Base-by-base conservation (phyloP, 2,888 invertebrate species). In the Oscheius sp. region DNA sequence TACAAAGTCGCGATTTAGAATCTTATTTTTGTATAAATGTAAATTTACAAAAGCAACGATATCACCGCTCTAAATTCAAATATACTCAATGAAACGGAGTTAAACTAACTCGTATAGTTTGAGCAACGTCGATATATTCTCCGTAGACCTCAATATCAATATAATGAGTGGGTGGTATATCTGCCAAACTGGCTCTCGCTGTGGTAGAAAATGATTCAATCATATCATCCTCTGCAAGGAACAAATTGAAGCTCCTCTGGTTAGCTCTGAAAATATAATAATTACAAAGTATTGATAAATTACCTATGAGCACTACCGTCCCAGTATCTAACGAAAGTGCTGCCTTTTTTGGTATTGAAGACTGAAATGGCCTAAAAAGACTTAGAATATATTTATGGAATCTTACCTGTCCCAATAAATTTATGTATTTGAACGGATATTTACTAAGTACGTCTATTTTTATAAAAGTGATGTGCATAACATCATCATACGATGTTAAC, bases 121-220 rank as follows among this genome's bases (percentile, higher is more conserved):
- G 25, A 52, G 29, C 52, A 5, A 6, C n/a, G n/a, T 23, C 16
- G 9, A 35, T 29, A 27, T 27, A 52, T 29, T 49, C 52, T 49
- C 66, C 66, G 25, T 66, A 66, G n/a, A 66, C 29, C 9, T 16
- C 9, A 5, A 66, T 66, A 66, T 66, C 66, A n/a, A 52, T 21
- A 21, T n/a, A 66, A 29, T 66, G 29, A 6, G n/a, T 49, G 9
- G 9, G 27, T 16, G 66, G 52, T 13, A 66, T 12, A 9, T 2
- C n/a, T 12, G 18, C 25, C 7, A 66, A 29, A 18, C 25, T 18
- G 16, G n/a, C 16, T 35, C 25, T 27, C 16, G 66, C 27, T 5
- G 18, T n/a, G 1, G 52, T 16, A 25, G 16, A 27, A n/a, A 25
- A 49, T 46, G 13, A 13, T 12, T 49, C 46, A 18, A 63, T 63